phyloP scores from a whole-genome alignment of 2,113 vertebrate genomes.

The Gasterosteus aculeatus region DNA sequence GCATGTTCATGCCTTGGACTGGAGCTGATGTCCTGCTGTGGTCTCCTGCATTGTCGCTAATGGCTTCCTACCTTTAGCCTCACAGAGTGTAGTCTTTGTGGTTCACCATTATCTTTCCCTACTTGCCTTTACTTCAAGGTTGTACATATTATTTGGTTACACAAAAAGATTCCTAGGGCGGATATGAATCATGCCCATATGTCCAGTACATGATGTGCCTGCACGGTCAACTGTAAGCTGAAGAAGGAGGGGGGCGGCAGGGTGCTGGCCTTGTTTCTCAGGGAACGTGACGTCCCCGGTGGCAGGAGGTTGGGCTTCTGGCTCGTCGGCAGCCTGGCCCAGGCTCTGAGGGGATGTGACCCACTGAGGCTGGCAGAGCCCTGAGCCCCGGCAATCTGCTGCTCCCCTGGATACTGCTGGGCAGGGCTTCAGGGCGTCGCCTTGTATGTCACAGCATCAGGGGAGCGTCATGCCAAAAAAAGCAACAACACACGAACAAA shows the following conservation, averaged over 20 bases:
- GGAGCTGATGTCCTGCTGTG: slow-evolving; percentile 8
- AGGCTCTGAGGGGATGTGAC: slow-evolving; percentile 76
- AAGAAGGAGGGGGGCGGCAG: slow-evolving; percentile 42
- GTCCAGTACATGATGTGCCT: slow-evolving; percentile 62
- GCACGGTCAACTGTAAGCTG: slow-evolving; percentile 43
- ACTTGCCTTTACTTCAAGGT: slow-evolving; percentile 14
- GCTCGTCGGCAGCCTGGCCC: slow-evolving; percentile 43
- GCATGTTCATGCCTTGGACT: background rate
- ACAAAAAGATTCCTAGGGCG: slow-evolving; percentile 33
- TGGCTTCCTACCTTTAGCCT: slow-evolving; percentile 1
- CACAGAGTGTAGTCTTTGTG: background rate
- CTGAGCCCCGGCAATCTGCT: slow-evolving; percentile 72
- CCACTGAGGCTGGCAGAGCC: slow-evolving; percentile 73
- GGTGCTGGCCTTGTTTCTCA: slow-evolving; percentile 45
- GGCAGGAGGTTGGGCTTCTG: slow-evolving; percentile 61
- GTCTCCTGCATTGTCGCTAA: slow-evolving; percentile 4
- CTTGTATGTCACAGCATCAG: slow-evolving; percentile 40
- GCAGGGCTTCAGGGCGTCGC: slow-evolving; percentile 18
- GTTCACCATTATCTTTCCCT: background rate
- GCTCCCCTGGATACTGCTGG: slow-evolving; percentile 47
- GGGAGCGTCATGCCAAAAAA: slow-evolving; percentile 1
- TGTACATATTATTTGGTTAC: slow-evolving; percentile 30
- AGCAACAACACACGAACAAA: slow-evolving; percentile 18
- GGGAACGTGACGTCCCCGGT: slow-evolving; percentile 63
- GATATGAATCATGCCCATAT: slow-evolving; percentile 73